phyloP scores from a whole-genome alignment of 1,140 invertebrate species.

The Zophobas morio region DNA sequence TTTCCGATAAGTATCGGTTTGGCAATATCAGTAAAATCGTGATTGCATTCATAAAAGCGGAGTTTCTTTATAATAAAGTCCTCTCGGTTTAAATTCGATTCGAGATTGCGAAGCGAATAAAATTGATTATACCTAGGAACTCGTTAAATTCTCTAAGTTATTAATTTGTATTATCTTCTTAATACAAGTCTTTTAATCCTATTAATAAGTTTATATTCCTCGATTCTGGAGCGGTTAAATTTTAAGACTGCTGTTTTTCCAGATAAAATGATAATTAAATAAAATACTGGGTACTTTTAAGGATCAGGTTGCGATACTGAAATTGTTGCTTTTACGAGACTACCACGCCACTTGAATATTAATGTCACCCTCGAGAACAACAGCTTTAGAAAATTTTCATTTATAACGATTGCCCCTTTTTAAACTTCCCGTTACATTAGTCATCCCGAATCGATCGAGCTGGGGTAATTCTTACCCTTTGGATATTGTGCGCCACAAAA shows the following conservation, averaged over 20 bases:
- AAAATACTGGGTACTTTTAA: background rate
- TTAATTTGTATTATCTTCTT: constrained; percentile 28
- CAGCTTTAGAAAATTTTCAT: constrained; percentile 23
- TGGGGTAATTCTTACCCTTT: background rate
- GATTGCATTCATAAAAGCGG: background rate
- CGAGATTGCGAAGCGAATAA: background rate
- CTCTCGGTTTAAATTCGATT: constrained; percentile 6
- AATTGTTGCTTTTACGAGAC: constrained; percentile 23
- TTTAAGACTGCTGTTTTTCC: constrained; percentile 19
- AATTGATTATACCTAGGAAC: constrained; percentile 11
- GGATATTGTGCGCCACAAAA: background rate
- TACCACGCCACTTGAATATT: constrained; percentile 7
- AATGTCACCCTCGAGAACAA: constrained; percentile 22
- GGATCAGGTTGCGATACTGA: constrained; percentile 17
- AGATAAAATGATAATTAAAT: constrained; percentile 22
- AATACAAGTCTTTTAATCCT: constrained; percentile 16
- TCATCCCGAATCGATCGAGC: background rate
- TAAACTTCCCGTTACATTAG: background rate
- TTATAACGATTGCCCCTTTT: constrained; percentile 1
- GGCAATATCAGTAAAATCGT: constrained; percentile 14
- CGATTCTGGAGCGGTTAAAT: constrained; percentile 7
- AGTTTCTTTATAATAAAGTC: background rate
- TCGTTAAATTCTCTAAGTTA: constrained; percentile 13
- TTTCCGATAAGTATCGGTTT: background rate
- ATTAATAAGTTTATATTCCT: constrained; percentile 28